Percentiles rank a stretch among this genome's conserved stretches.
Conservation (phyloP, 2,113 vertebrate genomes). For the Nothocercus nigrocapillus region DNA sequence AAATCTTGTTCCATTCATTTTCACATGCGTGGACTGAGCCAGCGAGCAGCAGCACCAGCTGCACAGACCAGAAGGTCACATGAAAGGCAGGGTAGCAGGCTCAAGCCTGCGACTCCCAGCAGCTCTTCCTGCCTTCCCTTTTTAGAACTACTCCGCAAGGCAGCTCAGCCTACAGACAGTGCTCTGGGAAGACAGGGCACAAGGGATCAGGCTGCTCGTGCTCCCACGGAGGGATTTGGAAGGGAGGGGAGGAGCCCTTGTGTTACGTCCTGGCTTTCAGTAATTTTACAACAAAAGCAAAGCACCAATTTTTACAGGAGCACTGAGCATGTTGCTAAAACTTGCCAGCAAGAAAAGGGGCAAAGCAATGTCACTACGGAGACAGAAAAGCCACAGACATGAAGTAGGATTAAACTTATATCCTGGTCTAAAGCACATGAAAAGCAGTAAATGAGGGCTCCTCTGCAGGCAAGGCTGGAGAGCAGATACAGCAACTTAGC, state of each 20-base stretch:
- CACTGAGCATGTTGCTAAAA: background rate
- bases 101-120: background rate
- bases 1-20: background rate
- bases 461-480: background rate
- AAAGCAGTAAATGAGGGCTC: background rate
- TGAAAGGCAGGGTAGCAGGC: slow-evolving; percentile 22
- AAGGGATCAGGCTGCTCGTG: background rate
- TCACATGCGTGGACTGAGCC: background rate
- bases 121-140: background rate
- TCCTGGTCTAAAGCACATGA: background rate
- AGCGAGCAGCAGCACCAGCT: background rate
- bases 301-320: background rate
- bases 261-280: fast-evolving
- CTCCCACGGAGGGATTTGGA: fast-evolving
- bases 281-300: background rate
- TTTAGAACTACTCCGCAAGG: background rate
- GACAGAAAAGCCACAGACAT: background rate
- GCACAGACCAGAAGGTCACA: background rate
- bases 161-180: fast-evolving
- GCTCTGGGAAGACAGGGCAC: fast-evolving
- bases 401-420: background rate
- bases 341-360: background rate
- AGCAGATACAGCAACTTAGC: background rate
- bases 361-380: background rate
- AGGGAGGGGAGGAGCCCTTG: background rate